These are phyloP conservation scores for Scaptomyza graminum DNA, from an alignment of 1,140 invertebrate species.

Conservation along the genomic window DNA sequence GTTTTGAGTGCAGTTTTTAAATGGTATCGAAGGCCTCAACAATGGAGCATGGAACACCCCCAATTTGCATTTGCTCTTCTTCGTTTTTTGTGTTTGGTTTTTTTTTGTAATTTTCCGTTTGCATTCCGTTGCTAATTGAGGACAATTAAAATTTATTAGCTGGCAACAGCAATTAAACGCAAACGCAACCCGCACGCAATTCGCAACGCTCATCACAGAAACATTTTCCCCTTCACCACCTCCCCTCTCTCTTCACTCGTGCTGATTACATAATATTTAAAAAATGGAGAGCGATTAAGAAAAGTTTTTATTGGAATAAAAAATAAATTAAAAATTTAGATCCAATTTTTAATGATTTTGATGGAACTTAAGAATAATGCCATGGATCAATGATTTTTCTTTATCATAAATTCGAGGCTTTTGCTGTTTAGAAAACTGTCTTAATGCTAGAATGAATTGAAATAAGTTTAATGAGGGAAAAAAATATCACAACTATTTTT, in stretches of 20 bases:
- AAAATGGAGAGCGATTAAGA: slow-evolving; percentile 2
- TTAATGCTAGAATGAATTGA: too few species aligned
- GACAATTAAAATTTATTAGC: slow-evolving; percentile 83
- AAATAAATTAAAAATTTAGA: too few species aligned
- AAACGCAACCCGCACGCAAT: slow-evolving; percentile 45
- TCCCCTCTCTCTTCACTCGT: background rate
- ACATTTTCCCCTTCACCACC: background rate
- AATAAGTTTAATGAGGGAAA: too few species aligned
- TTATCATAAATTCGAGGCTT: too few species aligned
- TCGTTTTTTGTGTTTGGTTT: background rate
- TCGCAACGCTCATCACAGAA: slow-evolving; percentile 5
- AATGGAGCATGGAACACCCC: slow-evolving; percentile 24
- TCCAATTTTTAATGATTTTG: too few species aligned
- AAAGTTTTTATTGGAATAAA: background rate
- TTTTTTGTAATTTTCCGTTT: slow-evolving; percentile 49
- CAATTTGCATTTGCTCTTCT: slow-evolving; percentile 46
- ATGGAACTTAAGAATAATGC: too few species aligned
- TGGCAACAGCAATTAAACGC: slow-evolving; percentile 81
- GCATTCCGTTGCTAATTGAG: slow-evolving; percentile 79
- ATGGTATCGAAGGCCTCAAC: slow-evolving; percentile 50
- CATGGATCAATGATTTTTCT: too few species aligned
- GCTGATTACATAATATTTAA: slow-evolving; percentile 46
- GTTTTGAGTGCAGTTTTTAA: slow-evolving; percentile 30
- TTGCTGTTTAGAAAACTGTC: too few species aligned
- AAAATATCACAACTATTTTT: too few species aligned